These are phyloP conservation scores for Brotula barbata DNA, from an alignment of 2,797 vertebrate species.

Conservation along the genomic window DNA sequence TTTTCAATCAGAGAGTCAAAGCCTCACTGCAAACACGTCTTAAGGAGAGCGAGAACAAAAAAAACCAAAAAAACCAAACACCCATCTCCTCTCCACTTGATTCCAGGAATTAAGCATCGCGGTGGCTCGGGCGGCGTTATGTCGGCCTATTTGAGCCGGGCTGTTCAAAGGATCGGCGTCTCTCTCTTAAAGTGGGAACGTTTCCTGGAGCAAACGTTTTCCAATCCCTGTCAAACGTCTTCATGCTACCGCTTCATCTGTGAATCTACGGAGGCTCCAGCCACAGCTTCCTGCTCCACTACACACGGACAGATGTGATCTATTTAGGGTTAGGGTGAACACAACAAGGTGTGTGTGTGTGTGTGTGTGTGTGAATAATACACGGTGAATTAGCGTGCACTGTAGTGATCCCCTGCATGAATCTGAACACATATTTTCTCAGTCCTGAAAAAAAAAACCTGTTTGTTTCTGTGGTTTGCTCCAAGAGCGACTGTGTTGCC, in stretches of 20 bases:
- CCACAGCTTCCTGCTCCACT: constrained; percentile 42
- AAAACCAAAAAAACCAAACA: no score
- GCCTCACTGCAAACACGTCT: constrained; percentile 20
- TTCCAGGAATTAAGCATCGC: constrained; percentile 49
- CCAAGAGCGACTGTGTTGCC: constrained; percentile 74
- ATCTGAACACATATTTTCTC: constrained; percentile 65
- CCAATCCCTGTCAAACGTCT: constrained; percentile 59
- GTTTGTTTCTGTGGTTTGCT: constrained; percentile 73
- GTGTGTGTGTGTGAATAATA: constrained; percentile 12
- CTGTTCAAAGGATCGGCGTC: constrained; percentile 57
- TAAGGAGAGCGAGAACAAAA: constrained; percentile 30
- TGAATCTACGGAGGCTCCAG: constrained; percentile 54
- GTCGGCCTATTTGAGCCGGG: constrained; percentile 44
- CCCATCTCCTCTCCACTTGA: constrained; percentile 42
- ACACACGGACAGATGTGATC: constrained; percentile 45
- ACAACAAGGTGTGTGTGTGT: constrained; percentile 43
- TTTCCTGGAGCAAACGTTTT: constrained; percentile 53
- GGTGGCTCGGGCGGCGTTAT: constrained; percentile 40
- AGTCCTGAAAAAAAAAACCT: constrained; percentile 54
- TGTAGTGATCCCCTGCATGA: constrained; percentile 38
- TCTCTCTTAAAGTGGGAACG: constrained; percentile 46
- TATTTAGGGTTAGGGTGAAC: constrained; percentile 38
- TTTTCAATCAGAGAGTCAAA: constrained; percentile 46
- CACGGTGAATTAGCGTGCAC: constrained; percentile 17
- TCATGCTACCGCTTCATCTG: constrained; percentile 49